Evolutionary conservation across 2,797 vertebrate species (phyloP), one percentile per base, ranked within the genome.

Genomic region (Podargus strigoides): DNA sequence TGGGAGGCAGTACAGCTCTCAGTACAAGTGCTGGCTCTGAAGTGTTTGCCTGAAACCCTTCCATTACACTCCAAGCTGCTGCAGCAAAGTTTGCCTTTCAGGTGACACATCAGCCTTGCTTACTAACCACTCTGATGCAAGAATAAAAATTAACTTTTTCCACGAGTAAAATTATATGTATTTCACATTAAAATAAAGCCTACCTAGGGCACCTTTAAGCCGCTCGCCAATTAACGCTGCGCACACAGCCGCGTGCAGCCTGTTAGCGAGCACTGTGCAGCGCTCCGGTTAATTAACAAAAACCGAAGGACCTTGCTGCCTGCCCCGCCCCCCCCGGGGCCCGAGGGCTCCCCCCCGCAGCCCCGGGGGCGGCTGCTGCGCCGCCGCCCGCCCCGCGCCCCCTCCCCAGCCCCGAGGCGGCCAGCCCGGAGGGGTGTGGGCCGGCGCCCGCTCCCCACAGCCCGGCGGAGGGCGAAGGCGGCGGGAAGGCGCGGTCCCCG

Each of bases 81-180:
- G 55, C 84, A 63, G 67, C 34, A 8, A 91, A 94, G 77, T 94
- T 89, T 39, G 36, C 74, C 39, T 85, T 69, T 62, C 63, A 87
- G 81, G 84, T 66, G 66, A 81, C 63, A 37, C 67, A 62, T 10
- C 73, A 39, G 50, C 58, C 59, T 20, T 1, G 36, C 37, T 41
- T 85, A 80, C 50, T 18, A 69, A 58, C 41, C 6, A 26, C 36
- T 3, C 18, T 9, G 58, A 41, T 3, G 21, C 24, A 46, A 46
- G 20, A 73, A 36, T 4, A 18, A 75, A 36, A 58, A 49, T 7
- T 32, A 42, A 12, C 69, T 66, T 28, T 22, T 27, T 9, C 59
- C 44, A n/a, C 8, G 1, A 53, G 22, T 14, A 58, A 46, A 36
- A n/a, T 2, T 6, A 42, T 0, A n/a, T 0, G 0, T 2, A 21